These are phyloP conservation scores for Halichoeres trimaculatus DNA, from an alignment of 2,113 vertebrate genomes.

Conservation along the genomic window DNA sequence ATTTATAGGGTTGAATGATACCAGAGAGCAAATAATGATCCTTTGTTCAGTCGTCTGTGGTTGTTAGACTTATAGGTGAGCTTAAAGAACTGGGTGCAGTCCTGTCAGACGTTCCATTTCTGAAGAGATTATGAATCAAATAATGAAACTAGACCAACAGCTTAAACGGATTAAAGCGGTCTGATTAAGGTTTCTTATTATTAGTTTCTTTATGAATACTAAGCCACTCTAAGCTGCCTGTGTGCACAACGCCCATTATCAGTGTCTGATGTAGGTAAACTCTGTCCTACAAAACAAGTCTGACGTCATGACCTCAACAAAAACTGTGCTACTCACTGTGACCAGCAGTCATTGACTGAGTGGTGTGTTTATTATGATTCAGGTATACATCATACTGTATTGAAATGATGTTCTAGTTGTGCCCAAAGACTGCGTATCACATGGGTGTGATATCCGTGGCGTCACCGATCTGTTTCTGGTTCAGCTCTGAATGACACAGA, in stretches of 20 bases:
- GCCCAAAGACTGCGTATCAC: no score
- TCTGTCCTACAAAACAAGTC: not conserved
- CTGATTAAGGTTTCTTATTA: not conserved
- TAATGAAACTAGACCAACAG: not conserved
- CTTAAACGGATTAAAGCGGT: not conserved
- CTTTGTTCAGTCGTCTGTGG: not conserved
- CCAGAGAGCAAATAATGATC: not conserved
- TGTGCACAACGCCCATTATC: not conserved
- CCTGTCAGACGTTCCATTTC: not conserved
- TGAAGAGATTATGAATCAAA: not conserved
- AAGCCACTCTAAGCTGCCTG: not conserved
- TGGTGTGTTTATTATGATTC: not conserved
- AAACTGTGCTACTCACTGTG: not conserved
- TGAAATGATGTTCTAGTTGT: no score
- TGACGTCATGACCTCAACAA: not conserved
- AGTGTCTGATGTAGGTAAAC: not conserved
- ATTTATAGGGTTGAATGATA: not conserved
- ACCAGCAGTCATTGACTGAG: not conserved
- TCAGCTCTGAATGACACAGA: no score
- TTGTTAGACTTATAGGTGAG: not conserved
- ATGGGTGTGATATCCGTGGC: no score
- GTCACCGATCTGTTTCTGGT: no score
- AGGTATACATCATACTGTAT: not conserved
- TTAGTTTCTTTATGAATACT: not conserved
- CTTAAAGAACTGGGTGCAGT: not conserved